phyloP scores from a whole-genome alignment of 1,140 invertebrate genomes.

The Anastatus disparis region DNA sequence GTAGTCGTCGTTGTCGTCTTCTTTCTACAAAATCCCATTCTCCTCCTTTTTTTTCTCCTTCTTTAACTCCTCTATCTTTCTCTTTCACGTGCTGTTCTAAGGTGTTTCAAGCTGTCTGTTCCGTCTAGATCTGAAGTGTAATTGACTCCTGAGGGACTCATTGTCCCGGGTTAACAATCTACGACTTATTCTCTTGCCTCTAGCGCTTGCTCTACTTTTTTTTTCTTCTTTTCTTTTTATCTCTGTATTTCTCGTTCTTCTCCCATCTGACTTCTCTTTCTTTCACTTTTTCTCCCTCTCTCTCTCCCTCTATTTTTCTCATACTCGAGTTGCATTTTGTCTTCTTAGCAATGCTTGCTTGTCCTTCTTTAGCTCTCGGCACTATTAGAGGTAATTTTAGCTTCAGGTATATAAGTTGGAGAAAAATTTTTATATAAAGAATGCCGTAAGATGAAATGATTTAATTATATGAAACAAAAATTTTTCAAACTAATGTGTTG shows the following conservation, averaged over 20 bases:
- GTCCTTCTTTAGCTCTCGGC: too few relatives aligned
- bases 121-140: slow-evolving; percentile 42
- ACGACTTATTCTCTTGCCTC: slow-evolving; percentile 37
- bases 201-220: slow-evolving; percentile 19
- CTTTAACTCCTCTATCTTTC: not conserved
- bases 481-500: too few relatives aligned
- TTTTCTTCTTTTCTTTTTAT: slow-evolving; percentile 12
- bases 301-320: slow-evolving; percentile 23
- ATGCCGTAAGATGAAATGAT: too few relatives aligned
- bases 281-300: not conserved
- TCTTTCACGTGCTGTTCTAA: not conserved
- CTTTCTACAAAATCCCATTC: not conserved
- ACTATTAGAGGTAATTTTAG: too few relatives aligned
- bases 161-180: slow-evolving; percentile 43
- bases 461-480: too few relatives aligned
- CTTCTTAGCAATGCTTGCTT: slow-evolving; percentile 1
- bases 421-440: too few relatives aligned
- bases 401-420: too few relatives aligned
- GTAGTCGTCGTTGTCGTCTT: not conserved
- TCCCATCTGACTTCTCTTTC: not conserved
- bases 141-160: slow-evolving; percentile 45
- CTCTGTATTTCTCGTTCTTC: not conserved
- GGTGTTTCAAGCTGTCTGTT: slow-evolving; percentile 37
- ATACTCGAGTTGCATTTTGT: slow-evolving; percentile 9
- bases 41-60: not conserved